A percentile compares a stretch with the other conserved stretches of the same genome.
These are phyloP conservation scores for Tragulus kanchil DNA, from an alignment of 2,113 vertebrate species.

Conservation along the genomic window DNA sequence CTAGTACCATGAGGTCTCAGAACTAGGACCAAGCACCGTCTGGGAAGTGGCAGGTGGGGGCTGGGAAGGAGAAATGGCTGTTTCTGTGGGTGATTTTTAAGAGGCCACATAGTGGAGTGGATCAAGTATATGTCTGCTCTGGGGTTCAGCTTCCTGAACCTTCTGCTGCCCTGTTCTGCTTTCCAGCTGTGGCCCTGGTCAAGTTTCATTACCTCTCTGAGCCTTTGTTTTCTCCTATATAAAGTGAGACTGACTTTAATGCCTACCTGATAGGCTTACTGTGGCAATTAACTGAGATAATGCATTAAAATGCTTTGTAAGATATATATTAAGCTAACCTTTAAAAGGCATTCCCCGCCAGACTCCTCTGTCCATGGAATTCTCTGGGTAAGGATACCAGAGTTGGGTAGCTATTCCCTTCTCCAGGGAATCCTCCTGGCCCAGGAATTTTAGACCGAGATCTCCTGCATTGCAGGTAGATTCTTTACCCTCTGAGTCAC, in stretches of 20 bases:
- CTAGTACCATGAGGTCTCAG: neutral
- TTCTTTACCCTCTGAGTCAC: too few species aligned
- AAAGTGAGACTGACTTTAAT: constrained; percentile 46
- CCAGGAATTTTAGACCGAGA: too few species aligned
- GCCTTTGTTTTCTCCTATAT: constrained; percentile 11
- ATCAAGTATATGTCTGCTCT: neutral
- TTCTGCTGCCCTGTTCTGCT: neutral
- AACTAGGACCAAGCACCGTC: neutral
- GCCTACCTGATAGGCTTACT: neutral
- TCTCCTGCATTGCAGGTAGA: too few species aligned
- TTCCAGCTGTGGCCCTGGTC: neutral
- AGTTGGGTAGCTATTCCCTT: too few species aligned
- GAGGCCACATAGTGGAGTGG: neutral
- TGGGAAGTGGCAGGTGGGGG: neutral
- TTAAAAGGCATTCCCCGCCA: neutral
- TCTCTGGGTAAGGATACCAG: too few species aligned
- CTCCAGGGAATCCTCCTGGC: too few species aligned
- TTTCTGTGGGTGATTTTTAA: neutral
- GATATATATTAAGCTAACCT: neutral
- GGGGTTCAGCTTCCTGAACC: neutral
- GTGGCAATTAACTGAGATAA: neutral
- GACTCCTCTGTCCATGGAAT: too few species aligned
- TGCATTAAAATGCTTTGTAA: neutral
- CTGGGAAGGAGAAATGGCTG: neutral
- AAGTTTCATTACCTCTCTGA: constrained; percentile 21